Conservation (phyloP, 2,888 invertebrate species). For the Auanema freiburgensis region DNA sequence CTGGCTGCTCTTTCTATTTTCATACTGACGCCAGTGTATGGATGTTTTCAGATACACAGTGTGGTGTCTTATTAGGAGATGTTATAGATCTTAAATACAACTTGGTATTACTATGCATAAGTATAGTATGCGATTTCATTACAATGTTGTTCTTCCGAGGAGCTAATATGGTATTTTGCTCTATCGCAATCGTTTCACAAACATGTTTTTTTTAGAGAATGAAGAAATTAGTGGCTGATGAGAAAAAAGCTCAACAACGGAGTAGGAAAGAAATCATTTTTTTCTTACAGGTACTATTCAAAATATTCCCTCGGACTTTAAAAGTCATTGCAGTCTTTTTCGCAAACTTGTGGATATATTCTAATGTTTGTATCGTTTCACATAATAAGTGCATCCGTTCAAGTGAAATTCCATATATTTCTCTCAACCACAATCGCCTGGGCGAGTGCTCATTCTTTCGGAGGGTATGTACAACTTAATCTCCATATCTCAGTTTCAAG, state of each 20-base stretch:
- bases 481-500: not conserved
- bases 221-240: not conserved
- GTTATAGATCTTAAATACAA: slow-evolving; percentile 14
- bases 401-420: not conserved
- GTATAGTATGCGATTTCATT: slow-evolving; percentile 7
- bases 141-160: slow-evolving; percentile 8
- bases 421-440: slow-evolving; percentile 1
- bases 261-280: slow-evolving; percentile 7
- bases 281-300: slow-evolving; percentile 2
- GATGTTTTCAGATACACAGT: slow-evolving; percentile 9
- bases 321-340: not conserved
- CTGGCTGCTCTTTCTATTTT: slow-evolving; percentile 15
- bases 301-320: too few relatives aligned
- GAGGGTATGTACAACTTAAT: not conserved
- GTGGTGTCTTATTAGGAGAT: slow-evolving; percentile 7
- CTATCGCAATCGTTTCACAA: not conserved
- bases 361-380: slow-evolving; percentile 2
- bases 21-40: slow-evolving; percentile 6
- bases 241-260: not conserved
- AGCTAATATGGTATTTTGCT: slow-evolving; percentile 1
- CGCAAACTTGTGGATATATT: slow-evolving; percentile 1
- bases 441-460: slow-evolving; percentile 7
- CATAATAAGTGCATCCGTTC: not conserved
- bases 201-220: slow-evolving; percentile 5
- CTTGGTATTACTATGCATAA: slow-evolving; percentile 5